phyloP scores from a whole-genome alignment of 2,113 vertebrate species.

The Dromas ardeola region DNA sequence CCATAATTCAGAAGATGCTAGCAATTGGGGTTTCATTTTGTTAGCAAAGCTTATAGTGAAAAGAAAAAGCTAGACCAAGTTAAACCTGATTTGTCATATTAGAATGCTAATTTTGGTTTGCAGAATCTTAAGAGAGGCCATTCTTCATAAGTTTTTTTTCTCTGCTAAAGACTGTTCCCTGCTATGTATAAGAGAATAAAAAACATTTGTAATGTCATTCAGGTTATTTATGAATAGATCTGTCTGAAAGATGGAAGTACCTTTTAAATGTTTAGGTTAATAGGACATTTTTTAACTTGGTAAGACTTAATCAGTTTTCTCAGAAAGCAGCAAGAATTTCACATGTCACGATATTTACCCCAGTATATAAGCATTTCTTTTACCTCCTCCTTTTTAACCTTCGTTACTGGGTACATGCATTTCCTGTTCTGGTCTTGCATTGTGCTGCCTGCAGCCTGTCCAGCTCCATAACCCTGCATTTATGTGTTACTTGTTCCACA shows the following conservation, averaged over 20 bases:
- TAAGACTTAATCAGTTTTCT: neutral
- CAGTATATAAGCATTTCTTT: neutral
- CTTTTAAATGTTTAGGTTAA: neutral
- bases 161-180: neutral
- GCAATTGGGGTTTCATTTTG: neutral
- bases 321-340: neutral
- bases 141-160: neutral
- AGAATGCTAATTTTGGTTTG: neutral
- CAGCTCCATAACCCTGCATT: neutral
- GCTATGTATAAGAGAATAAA: neutral
- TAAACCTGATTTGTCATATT: neutral
- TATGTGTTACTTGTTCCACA: fast-evolving
- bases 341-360: neutral
- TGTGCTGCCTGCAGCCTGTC: neutral
- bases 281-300: neutral
- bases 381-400: neutral
- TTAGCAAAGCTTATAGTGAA: neutral
- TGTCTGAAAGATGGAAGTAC: neutral
- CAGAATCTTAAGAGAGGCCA: neutral
- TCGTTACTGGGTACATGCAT: neutral
- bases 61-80: neutral
- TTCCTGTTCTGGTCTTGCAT: neutral
- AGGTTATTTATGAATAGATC: neutral
- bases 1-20: neutral
- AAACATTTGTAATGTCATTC: neutral